A percentile compares a stretch with the other conserved stretches of the same genome.
These are phyloP conservation scores for Eudemis profundana DNA, from an alignment of 2,888 invertebrate genomes.

Conservation along the genomic window DNA sequence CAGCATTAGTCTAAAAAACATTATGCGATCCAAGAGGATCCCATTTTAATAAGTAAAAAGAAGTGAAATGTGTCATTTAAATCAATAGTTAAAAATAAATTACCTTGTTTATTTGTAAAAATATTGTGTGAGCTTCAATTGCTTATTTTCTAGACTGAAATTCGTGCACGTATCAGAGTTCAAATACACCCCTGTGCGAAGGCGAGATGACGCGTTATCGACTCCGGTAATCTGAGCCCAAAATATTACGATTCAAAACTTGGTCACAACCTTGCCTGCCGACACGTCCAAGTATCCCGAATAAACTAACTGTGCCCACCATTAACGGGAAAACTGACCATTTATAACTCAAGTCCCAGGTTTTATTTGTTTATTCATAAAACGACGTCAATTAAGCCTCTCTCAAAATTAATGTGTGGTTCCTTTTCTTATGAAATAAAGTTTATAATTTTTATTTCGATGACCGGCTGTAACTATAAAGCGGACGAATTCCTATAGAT, in stretches of 20 bases:
- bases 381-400: slow-evolving; percentile 78
- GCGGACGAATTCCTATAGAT: slow-evolving; percentile 4
- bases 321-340: slow-evolving; percentile 76
- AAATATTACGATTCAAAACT: slow-evolving; percentile 85
- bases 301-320: slow-evolving; percentile 73
- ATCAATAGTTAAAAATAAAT: no score
- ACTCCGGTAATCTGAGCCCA: slow-evolving; percentile 82
- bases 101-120: no score
- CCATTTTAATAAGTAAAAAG: no score
- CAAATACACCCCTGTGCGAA: slow-evolving; percentile 68
- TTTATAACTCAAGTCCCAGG: slow-evolving; percentile 75
- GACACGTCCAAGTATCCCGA: slow-evolving; percentile 65
- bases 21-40: no score
- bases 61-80: no score
- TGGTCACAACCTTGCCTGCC: slow-evolving; percentile 78
- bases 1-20: no score
- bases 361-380: slow-evolving; percentile 79
- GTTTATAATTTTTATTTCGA: slow-evolving; percentile 43
- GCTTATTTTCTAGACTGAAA: not conserved
- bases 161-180: not conserved
- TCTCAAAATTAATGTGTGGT: slow-evolving; percentile 69
- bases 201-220: slow-evolving; percentile 83
- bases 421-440: slow-evolving; percentile 51
- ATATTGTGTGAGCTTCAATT: not conserved
- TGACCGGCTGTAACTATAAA: slow-evolving; percentile 37